Evolutionary conservation across 2,888 invertebrate species (phyloP).

Genomic region (Diarsia brunnea): DNA sequence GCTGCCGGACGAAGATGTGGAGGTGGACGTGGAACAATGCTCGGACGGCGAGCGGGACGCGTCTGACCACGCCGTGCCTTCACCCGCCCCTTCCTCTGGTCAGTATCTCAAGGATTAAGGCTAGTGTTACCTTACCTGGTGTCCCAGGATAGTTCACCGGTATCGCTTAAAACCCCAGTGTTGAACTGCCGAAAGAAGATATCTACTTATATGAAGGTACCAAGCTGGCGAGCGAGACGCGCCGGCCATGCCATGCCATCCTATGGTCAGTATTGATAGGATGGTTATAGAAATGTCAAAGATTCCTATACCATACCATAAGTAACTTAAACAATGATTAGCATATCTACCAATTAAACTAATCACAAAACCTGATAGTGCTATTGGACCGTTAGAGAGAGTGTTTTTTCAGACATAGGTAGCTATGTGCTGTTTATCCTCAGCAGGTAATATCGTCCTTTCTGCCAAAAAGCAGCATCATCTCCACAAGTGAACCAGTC

Average conservation of each 20-base stretch:
- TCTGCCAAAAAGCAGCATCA: neutral
- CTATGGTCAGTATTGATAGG: neutral
- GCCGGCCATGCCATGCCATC: neutral
- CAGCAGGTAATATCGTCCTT: neutral
- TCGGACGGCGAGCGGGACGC: slow-evolving; percentile 92
- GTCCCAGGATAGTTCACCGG: neutral
- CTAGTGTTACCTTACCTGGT: neutral
- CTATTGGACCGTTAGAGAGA: neutral
- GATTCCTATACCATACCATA: no score
- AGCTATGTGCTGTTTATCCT: no score
- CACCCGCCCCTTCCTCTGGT: slow-evolving; percentile 89
- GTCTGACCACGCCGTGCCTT: slow-evolving; percentile 88
- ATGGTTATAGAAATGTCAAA: neutral
- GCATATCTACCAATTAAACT: neutral
- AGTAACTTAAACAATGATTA: no score
- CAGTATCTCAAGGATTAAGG: slow-evolving; percentile 23
- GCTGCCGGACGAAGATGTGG: slow-evolving; percentile 91
- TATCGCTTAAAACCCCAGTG: neutral
- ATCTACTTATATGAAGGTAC: no score
- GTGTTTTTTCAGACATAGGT: no score
- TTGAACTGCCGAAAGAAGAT: neutral
- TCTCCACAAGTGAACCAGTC: neutral
- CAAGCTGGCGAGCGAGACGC: no score
- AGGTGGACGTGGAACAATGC: slow-evolving; percentile 93
- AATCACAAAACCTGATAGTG: neutral